These are phyloP conservation scores for Podarcis siculus DNA, from an alignment of 2,797 vertebrate genomes.

Conservation along the genomic window DNA sequence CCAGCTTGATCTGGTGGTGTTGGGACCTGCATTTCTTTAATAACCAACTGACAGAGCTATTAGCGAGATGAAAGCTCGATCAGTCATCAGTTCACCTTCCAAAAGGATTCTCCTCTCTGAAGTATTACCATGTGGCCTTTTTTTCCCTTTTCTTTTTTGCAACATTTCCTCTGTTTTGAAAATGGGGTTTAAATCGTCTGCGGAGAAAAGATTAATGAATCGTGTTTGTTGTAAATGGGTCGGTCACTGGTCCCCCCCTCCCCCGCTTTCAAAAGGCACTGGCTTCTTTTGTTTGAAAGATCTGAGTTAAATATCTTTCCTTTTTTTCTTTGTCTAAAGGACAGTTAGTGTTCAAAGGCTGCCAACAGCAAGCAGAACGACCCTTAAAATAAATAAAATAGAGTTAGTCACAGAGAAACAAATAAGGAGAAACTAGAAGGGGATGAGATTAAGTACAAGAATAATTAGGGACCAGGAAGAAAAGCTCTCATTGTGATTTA, in stretches of 20 bases:
- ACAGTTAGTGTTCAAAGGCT: neutral
- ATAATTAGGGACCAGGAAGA: neutral
- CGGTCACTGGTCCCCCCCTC: neutral
- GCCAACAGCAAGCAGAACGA: neutral
- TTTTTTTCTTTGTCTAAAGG: neutral
- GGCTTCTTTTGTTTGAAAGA: neutral
- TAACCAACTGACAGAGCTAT: no score
- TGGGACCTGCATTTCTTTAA: neutral
- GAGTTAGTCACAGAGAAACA: neutral
- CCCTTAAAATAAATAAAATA: neutral
- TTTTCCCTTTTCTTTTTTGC: neutral
- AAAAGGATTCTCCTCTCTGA: neutral
- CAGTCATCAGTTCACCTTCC: neutral
- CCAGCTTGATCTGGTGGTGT: neutral
- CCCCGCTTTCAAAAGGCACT: neutral
- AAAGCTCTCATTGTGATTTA: neutral
- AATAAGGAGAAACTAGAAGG: neutral
- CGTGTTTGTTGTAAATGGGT: neutral
- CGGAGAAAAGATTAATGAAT: neutral
- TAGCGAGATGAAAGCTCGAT: neutral
- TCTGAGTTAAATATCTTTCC: neutral
- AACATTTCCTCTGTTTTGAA: neutral
- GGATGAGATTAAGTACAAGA: neutral
- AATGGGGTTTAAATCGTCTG: neutral
- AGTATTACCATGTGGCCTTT: neutral